Evolutionary conservation across 2,888 invertebrate genomes (phyloP), one percentile per base, ranked within the genome.

Genomic region (Leptinotarsa haldemani): DNA sequence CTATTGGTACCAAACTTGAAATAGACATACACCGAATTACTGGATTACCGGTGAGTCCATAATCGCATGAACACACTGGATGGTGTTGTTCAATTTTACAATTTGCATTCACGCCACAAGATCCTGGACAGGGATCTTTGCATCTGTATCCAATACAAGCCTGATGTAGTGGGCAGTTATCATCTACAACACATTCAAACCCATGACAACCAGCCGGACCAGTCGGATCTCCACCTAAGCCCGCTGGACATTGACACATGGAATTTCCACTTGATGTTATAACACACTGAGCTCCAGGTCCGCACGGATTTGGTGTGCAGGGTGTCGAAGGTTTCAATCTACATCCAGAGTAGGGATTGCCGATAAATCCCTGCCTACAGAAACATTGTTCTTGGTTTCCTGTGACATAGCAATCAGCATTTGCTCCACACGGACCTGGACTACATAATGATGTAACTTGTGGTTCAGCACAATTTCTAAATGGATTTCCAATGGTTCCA

Each of bases 321-420:
- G 93, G 93, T 82, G 91, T 90, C 61, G 88, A 89, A 80, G 93
- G 93, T 85, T 93, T 91, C 66, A 91, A 89, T 80, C 90, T 90
- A 83, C 95, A 96, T n/a, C 92, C 93, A 46, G 91, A 90, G 82
- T 95, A 94, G 4, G 96, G 93, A 88, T 96, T 94, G 20, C 96
- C 96, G 61, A 90, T 89, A 85, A 90, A 95, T 40, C 94, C 94
- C 65, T 90, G 85, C 84, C 91, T 92, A 82, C 96, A 97, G 86
- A 93, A 95, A 86, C 96, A 96, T 86, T 94, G 93, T 86, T 97
- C 96, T 82, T 92, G 92, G 82, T 94, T 94, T 73, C 93, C 93
- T 65, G 93, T 90, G 5, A 95, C 93, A 83, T 95, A 95, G 84
- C 96, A 96, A 84, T 95, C 95, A 13, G 95, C 92, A 85, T 96